These are phyloP conservation scores for Pavo muticus DNA, from an alignment of 2,113 vertebrate genomes.

Conservation along the genomic window DNA sequence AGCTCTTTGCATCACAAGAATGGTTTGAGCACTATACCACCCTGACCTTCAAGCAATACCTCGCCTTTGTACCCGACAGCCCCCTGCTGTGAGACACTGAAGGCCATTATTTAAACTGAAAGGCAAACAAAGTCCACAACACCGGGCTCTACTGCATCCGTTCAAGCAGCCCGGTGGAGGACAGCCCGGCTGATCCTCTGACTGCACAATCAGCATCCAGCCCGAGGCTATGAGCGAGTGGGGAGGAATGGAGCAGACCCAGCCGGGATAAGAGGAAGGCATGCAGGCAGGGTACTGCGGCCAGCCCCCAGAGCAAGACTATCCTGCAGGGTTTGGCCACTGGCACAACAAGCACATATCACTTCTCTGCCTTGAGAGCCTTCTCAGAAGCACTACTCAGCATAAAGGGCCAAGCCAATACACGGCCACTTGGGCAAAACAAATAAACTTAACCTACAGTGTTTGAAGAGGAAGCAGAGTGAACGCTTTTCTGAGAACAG, in stretches of 20 bases:
- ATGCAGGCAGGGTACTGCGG: accelerated
- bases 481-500: background rate
- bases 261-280: background rate
- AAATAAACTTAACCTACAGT: background rate
- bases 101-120: background rate
- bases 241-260: background rate
- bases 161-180: background rate
- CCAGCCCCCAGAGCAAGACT: background rate
- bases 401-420: background rate
- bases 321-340: background rate
- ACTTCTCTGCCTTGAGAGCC: background rate
- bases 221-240: background rate
- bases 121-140: background rate
- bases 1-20: background rate
- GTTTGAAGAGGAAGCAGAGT: background rate
- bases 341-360: background rate
- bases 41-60: too few relatives aligned
- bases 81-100: background rate
- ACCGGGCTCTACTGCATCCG: background rate
- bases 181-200: background rate
- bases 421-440: background rate
- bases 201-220: background rate
- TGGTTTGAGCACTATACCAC: background rate
- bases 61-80: background rate
- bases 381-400: background rate